Evolutionary conservation across 2,888 invertebrate genomes (phyloP), one percentile per base, ranked within the genome.

Genomic region (Aleiodes testaceus): DNA sequence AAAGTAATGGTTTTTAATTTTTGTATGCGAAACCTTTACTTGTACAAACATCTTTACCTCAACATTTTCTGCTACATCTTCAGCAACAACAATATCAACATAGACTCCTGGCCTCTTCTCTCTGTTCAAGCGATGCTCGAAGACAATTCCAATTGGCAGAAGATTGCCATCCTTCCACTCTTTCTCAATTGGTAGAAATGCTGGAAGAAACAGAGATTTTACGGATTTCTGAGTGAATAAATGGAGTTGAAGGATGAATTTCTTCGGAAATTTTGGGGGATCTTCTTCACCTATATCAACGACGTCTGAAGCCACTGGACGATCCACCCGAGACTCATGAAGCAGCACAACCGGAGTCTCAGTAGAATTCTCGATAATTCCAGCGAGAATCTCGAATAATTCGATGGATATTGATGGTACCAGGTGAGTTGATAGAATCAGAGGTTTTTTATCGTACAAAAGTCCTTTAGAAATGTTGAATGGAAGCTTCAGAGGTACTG

Each of bases 341-440:
- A 84, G 18, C 3, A 85, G 49, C 3, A 79, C 79, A 1, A 83
- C 82, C 1, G 85, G 81, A 18, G 72, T 80, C 45, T 72, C 78
- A 11, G 80, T 81, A n/a, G 80, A 79, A 1, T 72, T 75, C 71
- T 85, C 85, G 22, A 85, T 79, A 0, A 79, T 79, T 63, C 83
- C 84, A 1, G 78, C 81, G n/a, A 85, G 42, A 0, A 82, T 69
- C 30, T 85, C 82, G 63, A 85, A 85, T 3, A 85, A 73, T 6
- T 55, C 71, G 11, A 84, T 77, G 4, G 85, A 82, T 45, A 85
- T 30, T 1, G 85, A 85, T 0, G 85, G 85, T 1, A 84, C 84
- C 50, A 85, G 74, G 63, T 85, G 83, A 6, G 80, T 81, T 2
- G 84, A 72, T 64, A 85, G 66, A 0, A 85, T 78, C 5, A 85